phyloP scores from a whole-genome alignment of 2,113 vertebrate genomes.

The Redunca redunca region DNA sequence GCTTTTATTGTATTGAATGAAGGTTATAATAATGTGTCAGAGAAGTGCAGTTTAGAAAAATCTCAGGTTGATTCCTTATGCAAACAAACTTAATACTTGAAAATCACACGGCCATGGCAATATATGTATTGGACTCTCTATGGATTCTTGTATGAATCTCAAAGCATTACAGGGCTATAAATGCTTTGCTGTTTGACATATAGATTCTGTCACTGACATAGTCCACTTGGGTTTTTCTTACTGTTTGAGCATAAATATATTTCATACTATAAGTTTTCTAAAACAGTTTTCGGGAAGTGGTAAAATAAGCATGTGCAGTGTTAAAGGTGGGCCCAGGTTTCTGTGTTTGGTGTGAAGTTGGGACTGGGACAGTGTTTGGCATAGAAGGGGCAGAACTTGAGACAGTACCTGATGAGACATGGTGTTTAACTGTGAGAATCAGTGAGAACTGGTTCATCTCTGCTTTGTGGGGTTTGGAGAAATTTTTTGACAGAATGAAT shows the following conservation, averaged over 20 bases:
- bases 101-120: slow-evolving; percentile 56
- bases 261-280: slow-evolving; percentile 34
- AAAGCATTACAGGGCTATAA: slow-evolving; percentile 34
- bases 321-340: background rate
- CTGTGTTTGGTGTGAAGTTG: background rate
- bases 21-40: slow-evolving; percentile 49
- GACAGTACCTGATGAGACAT: background rate
- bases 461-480: background rate
- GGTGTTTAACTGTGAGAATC: background rate
- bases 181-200: slow-evolving; percentile 21
- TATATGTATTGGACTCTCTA: slow-evolving; percentile 35
- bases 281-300: slow-evolving; percentile 12
- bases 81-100: slow-evolving; percentile 73
- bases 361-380: background rate
- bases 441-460: background rate
- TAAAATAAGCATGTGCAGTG: background rate
- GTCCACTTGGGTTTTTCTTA: slow-evolving; percentile 28
- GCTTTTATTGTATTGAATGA: slow-evolving; percentile 78
- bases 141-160: slow-evolving; percentile 32
- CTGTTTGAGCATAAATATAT: slow-evolving; percentile 38
- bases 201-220: slow-evolving; percentile 25
- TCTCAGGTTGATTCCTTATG: slow-evolving; percentile 76
- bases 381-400: background rate
- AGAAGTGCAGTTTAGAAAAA: slow-evolving; percentile 71
- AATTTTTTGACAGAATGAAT: slow-evolving; percentile 2